Conservation (phyloP, 2,888 invertebrate species). For the Parnassius orleans region DNA sequence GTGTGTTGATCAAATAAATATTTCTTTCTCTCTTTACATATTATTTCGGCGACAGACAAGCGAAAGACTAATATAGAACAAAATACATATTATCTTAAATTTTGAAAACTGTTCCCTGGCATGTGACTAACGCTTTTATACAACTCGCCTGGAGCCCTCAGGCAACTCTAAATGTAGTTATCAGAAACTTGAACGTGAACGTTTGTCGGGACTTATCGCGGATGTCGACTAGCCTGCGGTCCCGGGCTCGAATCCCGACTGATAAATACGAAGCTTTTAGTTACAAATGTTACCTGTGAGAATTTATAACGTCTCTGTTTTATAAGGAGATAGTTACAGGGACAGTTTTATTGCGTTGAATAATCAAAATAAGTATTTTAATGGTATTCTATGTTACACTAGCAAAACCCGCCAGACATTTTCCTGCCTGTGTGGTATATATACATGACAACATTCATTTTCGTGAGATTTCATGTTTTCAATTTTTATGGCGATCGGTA, state of each 20-base stretch:
- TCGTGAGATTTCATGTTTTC: too few relatives aligned
- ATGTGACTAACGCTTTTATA: not conserved
- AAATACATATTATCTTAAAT: not conserved
- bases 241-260: not conserved
- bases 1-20: too few relatives aligned
- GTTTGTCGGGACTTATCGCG: constrained; percentile 12
- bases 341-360: not conserved
- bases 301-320: constrained; percentile 6
- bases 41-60: too few relatives aligned
- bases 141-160: not conserved
- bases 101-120: not conserved
- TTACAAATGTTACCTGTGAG: constrained; percentile 16
- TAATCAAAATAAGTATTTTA: not conserved
- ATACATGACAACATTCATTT: too few relatives aligned
- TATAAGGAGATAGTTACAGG: not conserved
- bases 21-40: too few relatives aligned
- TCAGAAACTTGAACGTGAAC: constrained; percentile 6
- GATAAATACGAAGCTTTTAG: constrained; percentile 12
- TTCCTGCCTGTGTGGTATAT: not conserved
- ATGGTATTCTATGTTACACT: not conserved
- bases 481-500: too few relatives aligned
- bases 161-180: constrained; percentile 9
- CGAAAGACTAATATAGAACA: too few relatives aligned
- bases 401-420: too few relatives aligned
- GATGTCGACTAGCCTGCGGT: constrained; percentile 9